A percentile compares a stretch with the other conserved stretches of the same genome.
Evolutionary conservation across 2,888 invertebrate genomes (phyloP).

Genomic region (Chloroclysta siterata): DNA sequence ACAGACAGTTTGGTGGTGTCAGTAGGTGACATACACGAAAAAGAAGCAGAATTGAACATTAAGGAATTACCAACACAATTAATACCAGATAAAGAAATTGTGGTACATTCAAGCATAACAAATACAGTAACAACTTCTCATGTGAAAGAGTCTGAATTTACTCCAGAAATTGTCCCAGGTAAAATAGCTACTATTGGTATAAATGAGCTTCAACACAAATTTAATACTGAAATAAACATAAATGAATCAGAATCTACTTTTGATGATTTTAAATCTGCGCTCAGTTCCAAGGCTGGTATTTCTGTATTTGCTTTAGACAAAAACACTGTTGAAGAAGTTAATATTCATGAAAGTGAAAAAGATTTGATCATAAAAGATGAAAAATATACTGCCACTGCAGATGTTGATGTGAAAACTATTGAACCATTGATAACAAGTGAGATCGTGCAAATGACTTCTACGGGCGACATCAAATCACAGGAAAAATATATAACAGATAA

Average conservation of each 20-base stretch:
- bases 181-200: conserved; percentile 86
- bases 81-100: conserved; percentile 65
- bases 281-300: conserved; percentile 73
- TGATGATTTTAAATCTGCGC: conserved; percentile 67
- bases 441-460: conserved; percentile 71
- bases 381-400: conserved; percentile 83
- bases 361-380: conserved; percentile 79
- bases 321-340: conserved; percentile 82
- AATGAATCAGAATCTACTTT: conserved; percentile 86
- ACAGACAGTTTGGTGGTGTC: conserved; percentile 86
- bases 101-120: conserved; percentile 81
- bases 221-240: conserved; percentile 83
- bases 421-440: conserved; percentile 87
- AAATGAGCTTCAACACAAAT: conserved; percentile 86
- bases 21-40: conserved; percentile 86
- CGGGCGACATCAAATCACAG: conserved; percentile 76
- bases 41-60: conserved; percentile 84
- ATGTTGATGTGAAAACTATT: conserved; percentile 82
- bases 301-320: conserved; percentile 85
- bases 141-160: conserved; percentile 86
- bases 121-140: conserved; percentile 87
- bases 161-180: conserved; percentile 71
- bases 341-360: conserved; percentile 88
- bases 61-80: conserved; percentile 59
- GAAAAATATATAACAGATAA: conserved; percentile 75